Percentiles rank a stretch among this genome's conserved stretches.
phyloP scores from a whole-genome alignment of 2,797 vertebrate species.

The Serranus cabrilla region DNA sequence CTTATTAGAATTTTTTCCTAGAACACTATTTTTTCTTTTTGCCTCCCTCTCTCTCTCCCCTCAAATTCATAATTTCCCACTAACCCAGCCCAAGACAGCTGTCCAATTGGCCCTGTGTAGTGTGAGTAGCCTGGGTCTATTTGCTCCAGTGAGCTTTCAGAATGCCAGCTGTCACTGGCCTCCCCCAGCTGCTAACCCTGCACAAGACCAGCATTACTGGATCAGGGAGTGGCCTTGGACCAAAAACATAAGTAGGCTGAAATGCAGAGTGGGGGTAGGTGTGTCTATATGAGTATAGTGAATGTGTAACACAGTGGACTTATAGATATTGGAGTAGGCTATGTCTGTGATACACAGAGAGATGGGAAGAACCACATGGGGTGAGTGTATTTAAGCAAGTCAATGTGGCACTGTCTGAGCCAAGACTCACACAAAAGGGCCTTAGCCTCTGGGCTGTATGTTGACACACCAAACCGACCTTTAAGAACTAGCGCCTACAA shows the following conservation, averaged over 20 bases:
- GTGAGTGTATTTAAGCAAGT: neutral
- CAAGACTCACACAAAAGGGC: conserved; percentile 37
- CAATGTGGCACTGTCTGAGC: conserved; percentile 13
- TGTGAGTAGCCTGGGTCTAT: conserved; percentile 41
- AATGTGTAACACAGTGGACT: conserved; percentile 3
- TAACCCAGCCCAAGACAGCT: conserved; percentile 55
- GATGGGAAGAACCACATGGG: neutral
- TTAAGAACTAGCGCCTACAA: conserved; percentile 34
- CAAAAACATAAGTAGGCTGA: conserved; percentile 14
- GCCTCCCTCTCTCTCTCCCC: neutral
- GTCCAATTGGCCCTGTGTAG: conserved; percentile 38
- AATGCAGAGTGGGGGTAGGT: conserved; percentile 9
- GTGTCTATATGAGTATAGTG: neutral
- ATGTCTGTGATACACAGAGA: neutral
- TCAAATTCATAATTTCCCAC: conserved; percentile 48
- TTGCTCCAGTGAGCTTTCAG: conserved; percentile 66
- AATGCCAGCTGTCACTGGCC: conserved; percentile 73
- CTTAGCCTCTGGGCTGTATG: conserved; percentile 32
- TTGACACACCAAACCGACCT: conserved; percentile 47
- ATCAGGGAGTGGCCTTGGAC: conserved; percentile 58
- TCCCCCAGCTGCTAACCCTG: conserved; percentile 63
- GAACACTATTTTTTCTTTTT: neutral
- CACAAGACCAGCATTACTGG: conserved; percentile 64
- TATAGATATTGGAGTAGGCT: conserved; percentile 2
- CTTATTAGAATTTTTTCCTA: neutral